These are phyloP conservation scores for Musca vetustissima DNA, from an alignment of 1,140 invertebrate genomes.

Conservation along the genomic window DNA sequence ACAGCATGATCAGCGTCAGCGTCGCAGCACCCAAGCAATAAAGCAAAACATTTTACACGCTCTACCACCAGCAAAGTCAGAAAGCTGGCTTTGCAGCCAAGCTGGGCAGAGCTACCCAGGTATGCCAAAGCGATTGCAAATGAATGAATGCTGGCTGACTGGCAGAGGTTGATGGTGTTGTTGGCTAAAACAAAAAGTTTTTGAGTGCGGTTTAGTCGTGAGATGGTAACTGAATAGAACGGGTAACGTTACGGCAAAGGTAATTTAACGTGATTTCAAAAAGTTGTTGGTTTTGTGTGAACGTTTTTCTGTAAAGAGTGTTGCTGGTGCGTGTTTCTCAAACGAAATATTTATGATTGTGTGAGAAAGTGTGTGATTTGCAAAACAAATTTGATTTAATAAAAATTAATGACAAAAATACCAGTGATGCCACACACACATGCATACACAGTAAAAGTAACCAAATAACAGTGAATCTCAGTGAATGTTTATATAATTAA, in stretches of 20 bases:
- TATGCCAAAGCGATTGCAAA: conserved; percentile 15
- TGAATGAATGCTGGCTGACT: conserved; percentile 1
- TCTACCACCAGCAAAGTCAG: too few relatives aligned
- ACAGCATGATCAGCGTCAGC: too few relatives aligned
- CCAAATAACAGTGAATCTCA: neutral
- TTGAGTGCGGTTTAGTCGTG: conserved; percentile 25
- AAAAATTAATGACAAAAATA: too few relatives aligned
- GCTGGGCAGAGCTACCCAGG: neutral
- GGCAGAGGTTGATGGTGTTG: neutral
- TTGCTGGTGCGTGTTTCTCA: neutral
- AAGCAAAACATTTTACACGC: too few relatives aligned
- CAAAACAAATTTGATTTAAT: too few relatives aligned
- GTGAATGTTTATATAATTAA: conserved; percentile 19
- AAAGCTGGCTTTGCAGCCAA: too few relatives aligned
- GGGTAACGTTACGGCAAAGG: conserved; percentile 28
- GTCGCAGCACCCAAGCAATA: too few relatives aligned
- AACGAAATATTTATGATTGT: too few relatives aligned
- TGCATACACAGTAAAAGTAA: too few relatives aligned
- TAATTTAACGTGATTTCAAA: conserved; percentile 12
- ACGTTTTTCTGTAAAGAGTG: neutral
- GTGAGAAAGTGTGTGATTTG: too few relatives aligned
- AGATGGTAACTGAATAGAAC: conserved; percentile 31
- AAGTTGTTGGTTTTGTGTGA: neutral
- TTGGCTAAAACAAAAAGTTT: conserved; percentile 28
- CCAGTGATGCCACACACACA: too few relatives aligned